phyloP scores from a whole-genome alignment of 1,140 invertebrate species.

The Microplitis demolitor region DNA sequence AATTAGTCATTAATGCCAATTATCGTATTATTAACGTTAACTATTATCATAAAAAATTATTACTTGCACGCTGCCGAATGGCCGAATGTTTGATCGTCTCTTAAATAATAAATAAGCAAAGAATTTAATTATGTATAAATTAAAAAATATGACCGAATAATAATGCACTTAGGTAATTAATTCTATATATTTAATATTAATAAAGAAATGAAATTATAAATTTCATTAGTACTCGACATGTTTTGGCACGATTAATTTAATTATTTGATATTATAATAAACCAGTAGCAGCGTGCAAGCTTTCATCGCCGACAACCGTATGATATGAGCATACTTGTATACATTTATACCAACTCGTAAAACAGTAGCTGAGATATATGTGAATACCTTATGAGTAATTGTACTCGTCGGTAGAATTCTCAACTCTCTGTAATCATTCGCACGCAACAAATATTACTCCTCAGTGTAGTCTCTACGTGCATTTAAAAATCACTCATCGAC shows the following conservation, averaged over 20 bases:
- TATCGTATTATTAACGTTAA: no score
- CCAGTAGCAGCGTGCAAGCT: conserved; percentile 1
- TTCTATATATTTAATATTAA: no score
- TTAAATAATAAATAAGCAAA: no score
- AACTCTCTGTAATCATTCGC: conserved; percentile 4
- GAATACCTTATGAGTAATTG: neutral
- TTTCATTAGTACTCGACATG: neutral
- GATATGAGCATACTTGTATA: neutral
- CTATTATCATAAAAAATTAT: no score
- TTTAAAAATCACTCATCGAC: conserved; percentile 1
- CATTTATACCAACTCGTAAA: neutral
- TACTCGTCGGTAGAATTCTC: neutral
- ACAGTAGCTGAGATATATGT: neutral
- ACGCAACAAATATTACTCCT: neutral
- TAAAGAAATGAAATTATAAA: no score
- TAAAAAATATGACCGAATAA: no score
- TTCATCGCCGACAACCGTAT: neutral
- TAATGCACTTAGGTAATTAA: no score
- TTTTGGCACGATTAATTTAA: neutral
- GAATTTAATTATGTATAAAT: no score
- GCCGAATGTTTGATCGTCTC: no score
- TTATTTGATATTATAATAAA: neutral
- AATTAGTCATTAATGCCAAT: no score
- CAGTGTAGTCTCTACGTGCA: neutral
- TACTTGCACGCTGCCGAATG: no score